phyloP scores from a whole-genome alignment of 2,797 vertebrate species.

The Ctenosaura bakeri region DNA sequence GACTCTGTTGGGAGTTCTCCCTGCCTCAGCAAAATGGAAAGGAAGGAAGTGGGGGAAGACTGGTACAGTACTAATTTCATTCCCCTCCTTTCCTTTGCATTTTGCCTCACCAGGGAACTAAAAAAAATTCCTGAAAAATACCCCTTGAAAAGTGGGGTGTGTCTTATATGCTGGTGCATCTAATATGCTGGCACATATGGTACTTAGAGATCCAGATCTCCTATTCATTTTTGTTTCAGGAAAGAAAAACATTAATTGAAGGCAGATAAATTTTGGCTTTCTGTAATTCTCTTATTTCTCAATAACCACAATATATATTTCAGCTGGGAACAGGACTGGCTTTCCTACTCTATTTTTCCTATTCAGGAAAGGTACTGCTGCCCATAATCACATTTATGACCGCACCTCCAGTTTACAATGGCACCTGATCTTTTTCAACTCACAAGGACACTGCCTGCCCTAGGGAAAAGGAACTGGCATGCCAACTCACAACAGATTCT shows the following conservation, averaged over 20 bases:
- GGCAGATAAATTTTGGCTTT: background rate
- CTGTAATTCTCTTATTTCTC: background rate
- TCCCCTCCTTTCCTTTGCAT: no score
- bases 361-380: background rate
- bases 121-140: no score
- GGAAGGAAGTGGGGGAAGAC: no score
- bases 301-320: background rate
- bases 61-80: no score
- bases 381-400: background rate
- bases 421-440: background rate
- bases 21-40: no score
- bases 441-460: background rate
- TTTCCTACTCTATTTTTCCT: background rate
- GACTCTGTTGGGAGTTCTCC: no score
- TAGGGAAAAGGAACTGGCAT: background rate
- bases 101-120: no score
- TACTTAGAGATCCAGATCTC: no score
- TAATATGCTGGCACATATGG: no score
- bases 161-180: no score
- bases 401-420: background rate
- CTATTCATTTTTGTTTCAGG: no score
- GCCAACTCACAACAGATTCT: constrained; percentile 1
- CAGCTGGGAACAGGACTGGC: background rate
- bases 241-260: background rate
- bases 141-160: no score